Percentiles rank a stretch among this genome's conserved stretches.
phyloP scores from a whole-genome alignment of 2,888 invertebrate genomes.

The Heliconius hortense region DNA sequence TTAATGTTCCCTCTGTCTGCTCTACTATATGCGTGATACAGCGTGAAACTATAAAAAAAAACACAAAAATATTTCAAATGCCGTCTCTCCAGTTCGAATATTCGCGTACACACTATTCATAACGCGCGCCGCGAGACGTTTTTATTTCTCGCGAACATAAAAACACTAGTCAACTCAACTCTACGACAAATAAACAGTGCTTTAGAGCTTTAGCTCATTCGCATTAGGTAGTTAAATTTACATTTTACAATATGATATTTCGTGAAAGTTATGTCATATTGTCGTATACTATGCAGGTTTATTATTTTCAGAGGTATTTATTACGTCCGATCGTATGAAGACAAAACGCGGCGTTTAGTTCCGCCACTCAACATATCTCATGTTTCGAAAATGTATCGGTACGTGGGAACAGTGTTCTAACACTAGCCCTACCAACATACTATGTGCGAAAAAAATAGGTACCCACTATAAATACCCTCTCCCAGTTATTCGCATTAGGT shows the following conservation, averaged over 20 bases:
- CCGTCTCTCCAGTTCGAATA: conserved; percentile 47
- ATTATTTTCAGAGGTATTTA: background rate
- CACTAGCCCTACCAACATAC: too few relatives aligned
- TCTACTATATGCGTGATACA: background rate
- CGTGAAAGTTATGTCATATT: conserved; percentile 56
- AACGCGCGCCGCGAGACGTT: conserved; percentile 70
- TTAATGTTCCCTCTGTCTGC: background rate
- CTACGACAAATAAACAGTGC: conserved; percentile 74
- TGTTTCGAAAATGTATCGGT: background rate
- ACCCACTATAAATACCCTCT: too few relatives aligned
- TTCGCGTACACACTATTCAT: conserved; percentile 69
- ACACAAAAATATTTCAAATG: conserved; percentile 25
- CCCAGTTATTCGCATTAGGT: too few relatives aligned
- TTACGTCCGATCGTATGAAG: background rate
- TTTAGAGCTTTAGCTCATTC: conserved; percentile 70
- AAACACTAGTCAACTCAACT: conserved; percentile 68
- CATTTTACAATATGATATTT: conserved; percentile 79
- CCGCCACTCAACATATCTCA: background rate
- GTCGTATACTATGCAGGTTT: conserved; percentile 47
- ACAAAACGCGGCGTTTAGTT: background rate
- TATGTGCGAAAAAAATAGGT: too few relatives aligned
- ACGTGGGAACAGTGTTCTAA: background rate
- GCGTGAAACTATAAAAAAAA: background rate
- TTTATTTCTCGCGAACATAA: conserved; percentile 77
- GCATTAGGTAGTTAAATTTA: conserved; percentile 81